Conservation (phyloP, 1,140 invertebrate species). For the Agrilus planipennis region DNA sequence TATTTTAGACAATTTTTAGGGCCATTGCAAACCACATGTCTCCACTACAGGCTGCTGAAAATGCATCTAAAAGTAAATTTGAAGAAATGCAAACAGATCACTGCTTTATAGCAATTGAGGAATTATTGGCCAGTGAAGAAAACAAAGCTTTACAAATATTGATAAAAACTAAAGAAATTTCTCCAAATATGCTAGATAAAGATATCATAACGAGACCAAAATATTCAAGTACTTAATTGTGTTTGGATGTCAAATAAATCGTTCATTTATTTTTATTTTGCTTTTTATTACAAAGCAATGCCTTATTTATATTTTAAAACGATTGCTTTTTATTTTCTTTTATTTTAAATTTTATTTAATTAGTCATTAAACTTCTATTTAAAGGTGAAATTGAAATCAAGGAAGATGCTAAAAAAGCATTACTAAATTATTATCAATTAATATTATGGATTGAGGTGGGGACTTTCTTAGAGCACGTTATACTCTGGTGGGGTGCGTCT, state of each 20-base stretch:
- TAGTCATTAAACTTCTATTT: no score
- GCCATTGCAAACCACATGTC: conserved; percentile 32
- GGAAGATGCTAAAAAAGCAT: conserved; percentile 36
- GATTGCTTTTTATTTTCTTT: no score
- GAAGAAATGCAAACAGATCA: no score
- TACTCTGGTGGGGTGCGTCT: conserved; percentile 66
- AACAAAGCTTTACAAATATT: conserved; percentile 33
- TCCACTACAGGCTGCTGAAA: conserved; percentile 24
- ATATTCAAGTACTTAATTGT: conserved; percentile 3
- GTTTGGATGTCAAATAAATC: no score
- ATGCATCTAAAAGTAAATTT: conserved; percentile 16
- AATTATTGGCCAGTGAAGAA: no score
- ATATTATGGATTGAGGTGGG: conserved; percentile 61
- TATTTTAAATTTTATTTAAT: background rate
- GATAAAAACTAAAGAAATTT: conserved; percentile 35
- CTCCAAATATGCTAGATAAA: conserved; percentile 32
- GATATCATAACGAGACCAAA: conserved; percentile 32
- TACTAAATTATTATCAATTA: conserved; percentile 44
- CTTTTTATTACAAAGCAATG: no score
- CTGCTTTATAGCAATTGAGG: no score
- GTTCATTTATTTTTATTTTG: no score
- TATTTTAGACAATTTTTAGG: conserved; percentile 15
- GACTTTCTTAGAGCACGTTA: conserved; percentile 58
- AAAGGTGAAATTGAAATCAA: conserved; percentile 34
- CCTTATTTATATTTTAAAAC: no score